Evolutionary conservation across 2,888 invertebrate genomes (phyloP).

Genomic region (Himalopsyche japonica): DNA sequence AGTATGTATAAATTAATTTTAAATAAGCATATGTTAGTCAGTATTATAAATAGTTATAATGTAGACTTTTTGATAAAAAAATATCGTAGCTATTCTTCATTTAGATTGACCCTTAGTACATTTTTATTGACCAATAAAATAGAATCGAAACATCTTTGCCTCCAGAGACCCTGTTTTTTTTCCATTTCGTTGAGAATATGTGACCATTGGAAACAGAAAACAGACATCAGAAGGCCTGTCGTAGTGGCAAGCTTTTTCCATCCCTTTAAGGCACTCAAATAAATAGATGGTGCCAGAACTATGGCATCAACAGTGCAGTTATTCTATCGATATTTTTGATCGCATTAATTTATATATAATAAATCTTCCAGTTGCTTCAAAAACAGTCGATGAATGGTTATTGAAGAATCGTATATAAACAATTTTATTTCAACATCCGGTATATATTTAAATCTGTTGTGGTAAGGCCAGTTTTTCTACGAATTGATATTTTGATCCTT

Average conservation of each 20-base stretch:
- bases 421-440: neutral
- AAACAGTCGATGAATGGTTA: neutral
- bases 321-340: neutral
- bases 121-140: slow-evolving; percentile 15
- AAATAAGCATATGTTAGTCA: no score
- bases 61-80: no score
- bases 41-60: no score
- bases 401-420: neutral
- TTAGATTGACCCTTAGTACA: neutral
- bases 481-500: no score
- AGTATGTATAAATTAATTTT: no score
- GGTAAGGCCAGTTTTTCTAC: no score
- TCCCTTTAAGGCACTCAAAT: neutral
- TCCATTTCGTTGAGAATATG: neutral
- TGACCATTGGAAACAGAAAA: slow-evolving; percentile 17
- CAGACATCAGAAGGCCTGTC: neutral
- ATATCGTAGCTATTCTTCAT: neutral
- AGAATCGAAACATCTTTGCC: slow-evolving; percentile 8
- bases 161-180: neutral
- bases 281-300: neutral
- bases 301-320: neutral
- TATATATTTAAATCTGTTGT: no score
- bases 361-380: no score
- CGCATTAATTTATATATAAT: neutral
- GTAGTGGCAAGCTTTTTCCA: neutral